Evolutionary conservation across 2,113 vertebrate species (phyloP).

Genomic region (Heptranchias perlo): DNA sequence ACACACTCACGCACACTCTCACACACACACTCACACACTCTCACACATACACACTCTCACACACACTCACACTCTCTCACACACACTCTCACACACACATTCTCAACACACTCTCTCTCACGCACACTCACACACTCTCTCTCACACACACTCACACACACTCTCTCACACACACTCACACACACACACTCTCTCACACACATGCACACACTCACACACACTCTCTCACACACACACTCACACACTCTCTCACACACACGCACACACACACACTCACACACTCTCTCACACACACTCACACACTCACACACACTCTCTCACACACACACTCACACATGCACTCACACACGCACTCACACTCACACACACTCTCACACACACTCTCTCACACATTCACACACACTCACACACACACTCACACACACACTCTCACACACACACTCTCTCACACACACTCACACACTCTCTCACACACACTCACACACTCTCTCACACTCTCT

Average conservation of each 20-base stretch:
- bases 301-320: neutral
- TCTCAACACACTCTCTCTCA: neutral
- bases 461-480: neutral
- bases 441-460: neutral
- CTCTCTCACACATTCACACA: no score
- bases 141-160: neutral
- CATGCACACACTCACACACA: neutral
- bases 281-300: neutral
- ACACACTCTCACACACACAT: neutral
- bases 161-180: neutral
- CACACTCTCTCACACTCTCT: neutral
- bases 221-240: neutral
- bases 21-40: no score
- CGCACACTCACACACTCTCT: no score
- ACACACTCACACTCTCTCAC: neutral
- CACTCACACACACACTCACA: neutral
- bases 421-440: neutral
- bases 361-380: neutral
- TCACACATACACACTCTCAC: neutral
- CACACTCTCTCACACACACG: no score
- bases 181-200: neutral
- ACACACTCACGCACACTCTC: no score
- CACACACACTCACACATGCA: neutral
- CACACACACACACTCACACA: neutral
- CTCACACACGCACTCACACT: neutral